Conservation (phyloP, 2,888 invertebrate species). For the Iselma pallidipennis region DNA sequence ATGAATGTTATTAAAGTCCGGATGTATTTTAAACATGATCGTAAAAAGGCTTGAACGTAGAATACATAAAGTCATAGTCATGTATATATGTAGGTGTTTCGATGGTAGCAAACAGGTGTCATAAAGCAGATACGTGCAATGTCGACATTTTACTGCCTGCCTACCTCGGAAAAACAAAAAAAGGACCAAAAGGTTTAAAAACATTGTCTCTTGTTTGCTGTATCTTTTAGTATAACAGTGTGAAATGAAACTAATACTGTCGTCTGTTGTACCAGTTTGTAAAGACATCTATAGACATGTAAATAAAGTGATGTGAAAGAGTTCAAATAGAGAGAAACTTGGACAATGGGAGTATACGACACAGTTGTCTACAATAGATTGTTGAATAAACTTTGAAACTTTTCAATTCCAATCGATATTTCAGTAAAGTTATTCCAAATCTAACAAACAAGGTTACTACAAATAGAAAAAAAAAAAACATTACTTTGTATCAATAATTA, state of each 20-base stretch:
- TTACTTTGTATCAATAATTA: background rate
- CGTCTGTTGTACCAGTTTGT: background rate
- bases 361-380: background rate
- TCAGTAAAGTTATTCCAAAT: background rate
- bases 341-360: background rate
- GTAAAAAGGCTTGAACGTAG: constrained; percentile 9
- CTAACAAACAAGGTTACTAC: background rate
- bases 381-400: background rate
- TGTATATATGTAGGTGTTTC: constrained; percentile 13
- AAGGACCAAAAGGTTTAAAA: constrained; percentile 16
- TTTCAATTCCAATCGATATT: background rate
- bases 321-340: background rate
- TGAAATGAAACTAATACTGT: background rate
- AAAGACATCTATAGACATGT: background rate
- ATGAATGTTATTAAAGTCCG: background rate
- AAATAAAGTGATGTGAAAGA: background rate
- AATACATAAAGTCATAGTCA: background rate
- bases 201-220: background rate
- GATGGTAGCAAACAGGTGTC: constrained; percentile 46
- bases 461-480: too few relatives aligned
- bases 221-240: background rate
- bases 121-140: constrained; percentile 47
- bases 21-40: constrained; percentile 6
- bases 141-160: constrained; percentile 35
- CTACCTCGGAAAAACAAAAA: constrained; percentile 13